phyloP scores from a whole-genome alignment of 2,113 vertebrate species.

The Erythrocebus patas region DNA sequence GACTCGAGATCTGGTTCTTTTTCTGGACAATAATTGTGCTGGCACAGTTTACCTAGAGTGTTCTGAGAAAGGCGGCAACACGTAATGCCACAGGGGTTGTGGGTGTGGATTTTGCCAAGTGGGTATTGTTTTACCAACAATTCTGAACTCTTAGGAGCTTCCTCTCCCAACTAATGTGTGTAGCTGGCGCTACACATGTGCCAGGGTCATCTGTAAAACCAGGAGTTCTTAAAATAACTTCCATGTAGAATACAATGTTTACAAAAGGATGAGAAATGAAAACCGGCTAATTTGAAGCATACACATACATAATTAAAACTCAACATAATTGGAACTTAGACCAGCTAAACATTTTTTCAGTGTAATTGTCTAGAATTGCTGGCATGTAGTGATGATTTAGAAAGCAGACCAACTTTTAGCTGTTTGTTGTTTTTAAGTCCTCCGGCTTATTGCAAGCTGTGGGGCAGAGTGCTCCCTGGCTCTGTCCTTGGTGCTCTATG shows the following conservation, averaged over 20 bases:
- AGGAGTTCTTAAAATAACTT: not conserved
- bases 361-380: not conserved
- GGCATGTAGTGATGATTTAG: not conserved
- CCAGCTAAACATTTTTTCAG: not conserved
- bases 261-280: not conserved
- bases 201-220: not conserved
- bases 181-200: too few species aligned
- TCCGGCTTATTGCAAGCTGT: rapidly evolving
- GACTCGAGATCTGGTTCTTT: not conserved
- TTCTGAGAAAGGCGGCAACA: not conserved
- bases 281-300: not conserved
- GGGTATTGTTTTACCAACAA: not conserved
- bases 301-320: not conserved
- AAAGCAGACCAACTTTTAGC: not conserved
- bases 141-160: not conserved
- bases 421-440: not conserved
- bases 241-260: not conserved
- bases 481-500: not conserved
- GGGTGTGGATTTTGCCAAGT: not conserved
- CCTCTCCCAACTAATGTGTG: not conserved
- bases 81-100: not conserved
- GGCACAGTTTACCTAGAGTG: rapidly evolving
- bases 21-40: too few species aligned
- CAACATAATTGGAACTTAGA: not conserved
- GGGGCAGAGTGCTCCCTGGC: not conserved